phyloP scores from a whole-genome alignment of 1,140 invertebrate genomes.

The Andricus grossulariae region DNA sequence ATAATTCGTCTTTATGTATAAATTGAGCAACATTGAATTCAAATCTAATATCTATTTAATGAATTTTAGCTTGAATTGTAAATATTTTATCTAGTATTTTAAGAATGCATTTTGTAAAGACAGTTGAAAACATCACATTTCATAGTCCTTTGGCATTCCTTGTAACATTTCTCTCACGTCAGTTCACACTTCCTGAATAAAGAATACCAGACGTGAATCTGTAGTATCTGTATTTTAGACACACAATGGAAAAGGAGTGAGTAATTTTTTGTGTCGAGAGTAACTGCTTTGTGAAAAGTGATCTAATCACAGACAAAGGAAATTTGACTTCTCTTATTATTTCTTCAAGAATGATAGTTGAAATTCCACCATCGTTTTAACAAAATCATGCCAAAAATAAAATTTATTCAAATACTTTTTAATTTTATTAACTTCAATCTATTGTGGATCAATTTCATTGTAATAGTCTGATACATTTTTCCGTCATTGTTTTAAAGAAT shows the following conservation, averaged over 20 bases:
- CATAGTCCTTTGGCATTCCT: slow-evolving; percentile 1
- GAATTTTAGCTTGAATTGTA: too few species aligned
- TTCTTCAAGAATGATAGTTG: not conserved
- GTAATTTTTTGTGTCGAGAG: not conserved
- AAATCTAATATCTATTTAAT: too few species aligned
- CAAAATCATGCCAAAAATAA: too few species aligned
- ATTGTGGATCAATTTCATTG: too few species aligned
- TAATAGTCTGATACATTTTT: too few species aligned
- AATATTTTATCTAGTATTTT: too few species aligned
- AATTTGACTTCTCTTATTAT: not conserved
- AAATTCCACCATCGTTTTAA: too few species aligned
- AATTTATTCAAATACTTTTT: too few species aligned
- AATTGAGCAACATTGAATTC: too few species aligned
- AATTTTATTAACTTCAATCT: too few species aligned
- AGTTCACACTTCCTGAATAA: slow-evolving; percentile 22
- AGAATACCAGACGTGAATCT: not conserved
- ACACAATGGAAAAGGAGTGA: not conserved
- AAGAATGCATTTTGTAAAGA: not conserved
- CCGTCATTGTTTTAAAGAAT: too few species aligned
- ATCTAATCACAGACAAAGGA: not conserved
- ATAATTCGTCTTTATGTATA: too few species aligned
- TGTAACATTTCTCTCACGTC: slow-evolving; percentile 25
- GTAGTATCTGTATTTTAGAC: not conserved
- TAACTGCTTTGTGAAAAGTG: not conserved
- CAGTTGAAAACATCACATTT: not conserved